Conservation (phyloP, 2,113 vertebrate genomes). For the Tupaia chinensis region DNA sequence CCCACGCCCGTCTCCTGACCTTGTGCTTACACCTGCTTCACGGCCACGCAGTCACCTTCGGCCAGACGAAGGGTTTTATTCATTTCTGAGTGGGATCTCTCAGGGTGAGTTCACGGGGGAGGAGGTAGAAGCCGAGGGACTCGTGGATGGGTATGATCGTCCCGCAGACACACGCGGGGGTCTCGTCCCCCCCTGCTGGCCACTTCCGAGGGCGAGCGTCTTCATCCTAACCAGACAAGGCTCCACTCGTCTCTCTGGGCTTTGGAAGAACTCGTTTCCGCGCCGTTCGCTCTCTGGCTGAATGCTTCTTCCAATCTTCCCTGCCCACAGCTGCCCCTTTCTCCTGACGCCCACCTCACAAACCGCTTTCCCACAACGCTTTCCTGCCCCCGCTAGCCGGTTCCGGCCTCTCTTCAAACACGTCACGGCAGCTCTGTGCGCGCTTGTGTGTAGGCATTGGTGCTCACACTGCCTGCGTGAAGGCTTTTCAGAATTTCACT, state of each 20-base stretch:
- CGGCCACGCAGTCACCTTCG: rapidly evolving
- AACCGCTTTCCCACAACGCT: not conserved
- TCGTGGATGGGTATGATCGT: rapidly evolving
- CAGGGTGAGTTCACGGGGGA: not conserved
- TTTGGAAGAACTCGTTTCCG: not conserved
- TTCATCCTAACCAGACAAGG: rapidly evolving
- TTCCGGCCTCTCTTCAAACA: not conserved
- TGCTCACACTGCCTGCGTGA: rapidly evolving
- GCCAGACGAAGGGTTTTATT: not conserved
- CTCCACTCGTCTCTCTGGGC: rapidly evolving
- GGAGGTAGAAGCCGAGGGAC: rapidly evolving
- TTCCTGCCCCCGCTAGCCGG: not conserved
- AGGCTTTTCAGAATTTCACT: not conserved
- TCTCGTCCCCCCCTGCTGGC: rapidly evolving
- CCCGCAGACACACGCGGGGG: rapidly evolving
- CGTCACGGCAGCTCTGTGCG: rapidly evolving
- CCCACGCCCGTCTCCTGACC: rapidly evolving
- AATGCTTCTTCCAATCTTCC: not conserved
- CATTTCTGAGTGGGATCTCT: not conserved
- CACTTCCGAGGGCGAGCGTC: rapidly evolving
- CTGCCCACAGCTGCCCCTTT: rapidly evolving
- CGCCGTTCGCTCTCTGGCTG: no score
- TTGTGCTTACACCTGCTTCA: rapidly evolving
- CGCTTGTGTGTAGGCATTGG: rapidly evolving
- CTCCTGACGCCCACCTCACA: not conserved